A percentile compares a stretch with the other conserved stretches of the same genome.
Conservation (phyloP, 1,140 invertebrate species). For the Hylaeus anthracinus region DNA sequence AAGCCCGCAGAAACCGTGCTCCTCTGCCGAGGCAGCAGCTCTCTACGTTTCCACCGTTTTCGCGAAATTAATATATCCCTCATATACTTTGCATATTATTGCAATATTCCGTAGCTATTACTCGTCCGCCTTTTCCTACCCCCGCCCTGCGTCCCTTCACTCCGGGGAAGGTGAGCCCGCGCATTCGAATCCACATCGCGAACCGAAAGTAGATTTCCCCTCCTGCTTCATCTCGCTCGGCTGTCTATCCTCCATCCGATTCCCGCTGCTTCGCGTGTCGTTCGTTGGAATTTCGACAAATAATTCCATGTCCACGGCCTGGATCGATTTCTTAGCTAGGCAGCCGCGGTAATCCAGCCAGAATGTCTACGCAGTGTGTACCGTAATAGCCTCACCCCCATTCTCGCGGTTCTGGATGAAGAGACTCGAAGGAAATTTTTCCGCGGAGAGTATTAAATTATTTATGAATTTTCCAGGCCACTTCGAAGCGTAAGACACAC, state of each 20-base stretch:
- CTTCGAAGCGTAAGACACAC: no score
- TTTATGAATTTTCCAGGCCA: no score
- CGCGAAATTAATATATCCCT: slow-evolving; percentile 82
- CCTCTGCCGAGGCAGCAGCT: slow-evolving; percentile 65
- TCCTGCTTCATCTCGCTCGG: slow-evolving; percentile 10
- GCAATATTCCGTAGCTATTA: slow-evolving; percentile 80
- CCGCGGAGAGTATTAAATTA: no score
- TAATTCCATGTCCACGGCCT: no score
- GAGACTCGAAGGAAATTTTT: no score
- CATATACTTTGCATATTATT: slow-evolving; percentile 82
- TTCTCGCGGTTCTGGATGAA: no score
- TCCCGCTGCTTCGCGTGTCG: slow-evolving; percentile 24
- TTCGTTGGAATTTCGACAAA: background rate
- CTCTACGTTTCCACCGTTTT: slow-evolving; percentile 78
- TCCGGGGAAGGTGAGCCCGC: slow-evolving; percentile 48
- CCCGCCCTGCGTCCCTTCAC: slow-evolving; percentile 31
- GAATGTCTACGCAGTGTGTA: no score
- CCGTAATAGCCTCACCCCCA: no score
- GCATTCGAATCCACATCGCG: slow-evolving; percentile 56
- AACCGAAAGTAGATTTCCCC: slow-evolving; percentile 59
- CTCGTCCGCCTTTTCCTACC: slow-evolving; percentile 76
- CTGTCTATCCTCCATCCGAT: slow-evolving; percentile 17
- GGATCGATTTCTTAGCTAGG: no score
- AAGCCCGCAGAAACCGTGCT: slow-evolving; percentile 70
- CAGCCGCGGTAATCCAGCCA: no score